A percentile compares a stretch with the other conserved stretches of the same genome.
Evolutionary conservation across 2,888 invertebrate species (phyloP).

Genomic region (Onchidella celtica): DNA sequence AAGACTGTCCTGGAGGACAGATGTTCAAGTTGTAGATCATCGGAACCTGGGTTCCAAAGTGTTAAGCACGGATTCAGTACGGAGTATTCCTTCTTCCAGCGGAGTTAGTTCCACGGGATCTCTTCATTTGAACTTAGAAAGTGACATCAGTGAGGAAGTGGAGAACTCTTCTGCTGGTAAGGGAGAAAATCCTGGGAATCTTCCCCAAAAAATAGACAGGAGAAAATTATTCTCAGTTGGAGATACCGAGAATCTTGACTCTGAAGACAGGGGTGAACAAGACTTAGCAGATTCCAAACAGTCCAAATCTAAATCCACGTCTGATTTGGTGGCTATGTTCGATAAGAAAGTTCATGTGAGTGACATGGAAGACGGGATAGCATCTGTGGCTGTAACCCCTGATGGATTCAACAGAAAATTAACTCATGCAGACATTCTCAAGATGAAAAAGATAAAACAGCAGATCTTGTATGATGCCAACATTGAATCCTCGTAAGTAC

Average conservation of each 20-base stretch:
- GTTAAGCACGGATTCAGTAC: conserved; percentile 79
- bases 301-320: conserved; percentile 38
- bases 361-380: conserved; percentile 49
- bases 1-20: conserved; percentile 84
- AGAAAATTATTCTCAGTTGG: conserved; percentile 16
- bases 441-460: conserved; percentile 46
- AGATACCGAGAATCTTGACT: conserved; percentile 19
- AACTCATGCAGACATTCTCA: conserved; percentile 49
- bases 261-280: conserved; percentile 54
- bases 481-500: conserved; percentile 52
- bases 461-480: conserved; percentile 48
- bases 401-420: conserved; percentile 40
- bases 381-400: conserved; percentile 36
- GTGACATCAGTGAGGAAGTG: conserved; percentile 72
- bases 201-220: not conserved
- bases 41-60: conserved; percentile 71
- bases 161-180: conserved; percentile 44
- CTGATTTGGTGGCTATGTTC: conserved; percentile 42
- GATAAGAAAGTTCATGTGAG: conserved; percentile 36
- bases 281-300: conserved; percentile 9
- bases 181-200: not conserved
- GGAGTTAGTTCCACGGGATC: conserved; percentile 81
- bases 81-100: conserved; percentile 80
- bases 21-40: conserved; percentile 65
- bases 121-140: conserved; percentile 76